phyloP scores from a whole-genome alignment of 1,140 invertebrate species.

The Schlechtendalia chinensis region DNA sequence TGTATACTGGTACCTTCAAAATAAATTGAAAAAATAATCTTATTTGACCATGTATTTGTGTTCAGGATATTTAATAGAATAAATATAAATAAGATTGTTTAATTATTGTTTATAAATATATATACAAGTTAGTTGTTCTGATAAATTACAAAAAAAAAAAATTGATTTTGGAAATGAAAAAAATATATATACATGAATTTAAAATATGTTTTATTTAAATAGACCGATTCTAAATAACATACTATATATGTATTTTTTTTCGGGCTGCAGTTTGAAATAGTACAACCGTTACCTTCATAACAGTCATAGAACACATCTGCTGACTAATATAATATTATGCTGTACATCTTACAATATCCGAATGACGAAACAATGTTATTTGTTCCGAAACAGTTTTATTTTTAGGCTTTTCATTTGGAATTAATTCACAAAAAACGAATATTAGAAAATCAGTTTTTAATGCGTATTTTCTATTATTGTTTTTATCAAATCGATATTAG shows the following conservation, averaged over 20 bases:
- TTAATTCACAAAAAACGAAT: background rate
- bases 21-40: background rate
- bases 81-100: background rate
- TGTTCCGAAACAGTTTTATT: background rate
- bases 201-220: background rate
- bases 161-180: background rate
- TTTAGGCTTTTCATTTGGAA: background rate
- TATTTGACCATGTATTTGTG: background rate
- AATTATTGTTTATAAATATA: background rate
- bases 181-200: background rate
- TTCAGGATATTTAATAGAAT: background rate
- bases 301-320: conserved; percentile 25
- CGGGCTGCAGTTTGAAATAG: background rate
- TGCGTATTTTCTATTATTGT: background rate
- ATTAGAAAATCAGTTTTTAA: background rate
- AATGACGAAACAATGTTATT: conserved; percentile 12
- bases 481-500: background rate
- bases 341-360: background rate
- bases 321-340: conserved; percentile 17
- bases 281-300: background rate
- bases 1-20: no score
- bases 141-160: background rate
- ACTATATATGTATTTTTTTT: background rate
- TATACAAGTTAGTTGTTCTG: background rate
- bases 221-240: background rate